Conservation (phyloP, 2,113 vertebrate species). For the Uria lomvia region DNA sequence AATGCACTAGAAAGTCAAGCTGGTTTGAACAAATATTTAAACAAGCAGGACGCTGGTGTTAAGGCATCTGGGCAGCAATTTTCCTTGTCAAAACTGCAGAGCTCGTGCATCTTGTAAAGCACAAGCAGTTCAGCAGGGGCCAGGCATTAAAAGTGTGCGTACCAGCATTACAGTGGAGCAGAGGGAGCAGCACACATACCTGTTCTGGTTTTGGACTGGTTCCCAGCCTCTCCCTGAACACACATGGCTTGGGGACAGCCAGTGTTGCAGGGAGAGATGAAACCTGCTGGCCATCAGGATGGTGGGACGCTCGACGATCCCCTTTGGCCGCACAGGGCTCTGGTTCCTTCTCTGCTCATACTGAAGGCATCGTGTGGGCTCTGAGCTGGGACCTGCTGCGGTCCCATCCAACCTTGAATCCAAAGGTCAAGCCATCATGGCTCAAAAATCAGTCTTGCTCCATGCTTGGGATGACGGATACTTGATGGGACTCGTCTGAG, state of each 20-base stretch:
- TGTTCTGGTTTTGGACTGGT: not conserved
- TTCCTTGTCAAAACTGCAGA: not conserved
- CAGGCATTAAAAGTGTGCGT: not conserved
- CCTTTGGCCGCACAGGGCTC: not conserved
- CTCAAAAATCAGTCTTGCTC: not conserved
- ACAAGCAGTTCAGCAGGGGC: not conserved
- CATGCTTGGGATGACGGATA: not conserved
- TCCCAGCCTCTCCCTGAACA: not conserved
- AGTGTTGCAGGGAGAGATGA: not conserved
- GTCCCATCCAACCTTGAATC: not conserved
- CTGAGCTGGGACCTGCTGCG: not conserved
- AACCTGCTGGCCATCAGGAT: not conserved
- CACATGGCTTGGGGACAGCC: not conserved
- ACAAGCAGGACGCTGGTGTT: not conserved
- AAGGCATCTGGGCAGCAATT: slow-evolving; percentile 1
- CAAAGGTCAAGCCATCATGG: not conserved
- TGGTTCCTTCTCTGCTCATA: not conserved
- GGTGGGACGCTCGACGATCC: not conserved
- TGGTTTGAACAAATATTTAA: slow-evolving; percentile 22
- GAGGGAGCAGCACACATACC: not conserved
- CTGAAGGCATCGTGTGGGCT: not conserved
- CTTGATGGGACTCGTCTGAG: not conserved
- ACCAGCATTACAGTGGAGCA: not conserved
- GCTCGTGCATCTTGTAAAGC: not conserved
- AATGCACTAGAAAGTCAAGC: not conserved